Base-by-base conservation (phyloP, 2,797 vertebrate genomes). In the Squalus acanthias region DNA sequence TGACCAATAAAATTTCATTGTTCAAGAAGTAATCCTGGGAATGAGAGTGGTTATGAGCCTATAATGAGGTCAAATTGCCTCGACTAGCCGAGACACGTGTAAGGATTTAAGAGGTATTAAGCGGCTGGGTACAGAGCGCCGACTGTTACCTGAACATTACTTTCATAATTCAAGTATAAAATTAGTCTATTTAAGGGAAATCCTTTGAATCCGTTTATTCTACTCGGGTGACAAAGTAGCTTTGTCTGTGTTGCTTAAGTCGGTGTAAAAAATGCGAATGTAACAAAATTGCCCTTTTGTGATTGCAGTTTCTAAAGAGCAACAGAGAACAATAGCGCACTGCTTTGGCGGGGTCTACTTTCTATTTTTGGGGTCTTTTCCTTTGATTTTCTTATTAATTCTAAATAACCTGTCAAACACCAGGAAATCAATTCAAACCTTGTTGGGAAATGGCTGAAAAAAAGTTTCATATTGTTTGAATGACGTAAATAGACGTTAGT, bases 161-260 rank as follows among this genome's bases (percentile, higher is more conserved):
- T 99, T 99, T 99, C 99, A 99, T 99, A 99, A 99, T 98, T 99
- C 99, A 99, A 99, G 99, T 98, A 98, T 99, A 99, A 99, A 99
- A 99, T 99, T 98, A 98, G 98, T 98, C 99, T 98, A 99, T 99
- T 99, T 99, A 99, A 98, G 98, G 98, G 97, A 98, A 98, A 98
- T 98, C 98, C 98, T 99, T 98, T 98, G 98, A 99, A 98, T 99
- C 98, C 97, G 97, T 99, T 98, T 97, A 98, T 98, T 98, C 98
- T 98, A 98, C 98, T 98, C 97, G 96, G 97, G 98, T 98, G 98
- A 98, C 98, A 98, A 98, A 97, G 97, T 98, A 98, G 98, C 98
- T 98, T 98, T 98, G 97, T 98, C 97, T 97, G 98, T 97, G 97
- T 98, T 97, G 97, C 97, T 98, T 98, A 97, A 98, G 98, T 97